Evolutionary conservation across 2,113 vertebrate genomes (phyloP), one percentile per base, ranked within the genome.

Genomic region (Spilogale gracilis): DNA sequence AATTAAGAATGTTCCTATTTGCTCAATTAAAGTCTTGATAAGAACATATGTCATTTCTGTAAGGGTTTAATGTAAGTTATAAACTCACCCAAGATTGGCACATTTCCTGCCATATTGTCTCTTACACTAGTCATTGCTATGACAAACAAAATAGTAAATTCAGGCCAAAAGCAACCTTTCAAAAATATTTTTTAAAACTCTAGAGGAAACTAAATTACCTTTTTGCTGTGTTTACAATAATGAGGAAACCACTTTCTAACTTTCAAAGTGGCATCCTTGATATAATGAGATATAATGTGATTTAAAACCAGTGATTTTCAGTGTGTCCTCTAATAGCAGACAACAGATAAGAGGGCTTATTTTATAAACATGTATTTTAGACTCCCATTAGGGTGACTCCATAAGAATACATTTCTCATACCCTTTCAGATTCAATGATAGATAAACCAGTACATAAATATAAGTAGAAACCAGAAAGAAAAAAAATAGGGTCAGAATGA

Each of bases 1-100:
- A 94, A 97, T 96, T 86, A 88, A 91, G 94, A 95, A 76, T 93
- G 6, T 92, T 90, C n/a, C 8, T 93, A 94, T 97, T 96, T 96
- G 23, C 52, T 82, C 78, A 73, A 92, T 95, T 63, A 94, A 95
- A 95, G 11, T 30, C 48, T 88, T 97, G 95, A 93, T 97, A 97
- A 97, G 96, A 71, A 7, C 52, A 48, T 96, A 97, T 90, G 92
- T 98, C 91, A 92, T 89, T 90, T 92, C 38, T 91, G 9, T 54
- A 90, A 69, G 30, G 17, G 0, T 86, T 93, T 97, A 76, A 93
- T 80, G 7, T 89, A 94, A 97, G 63, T 43, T 63, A 45, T 2
- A 67, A 9, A 76, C 6, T 89, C 25, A 97, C 91, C 27, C 86
- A 80, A 65, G 73, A 91, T 78, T 93, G 89, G 61, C 25, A 56